These are phyloP conservation scores for Hemaris fuciformis DNA, from an alignment of 2,888 invertebrate species.

Conservation along the genomic window DNA sequence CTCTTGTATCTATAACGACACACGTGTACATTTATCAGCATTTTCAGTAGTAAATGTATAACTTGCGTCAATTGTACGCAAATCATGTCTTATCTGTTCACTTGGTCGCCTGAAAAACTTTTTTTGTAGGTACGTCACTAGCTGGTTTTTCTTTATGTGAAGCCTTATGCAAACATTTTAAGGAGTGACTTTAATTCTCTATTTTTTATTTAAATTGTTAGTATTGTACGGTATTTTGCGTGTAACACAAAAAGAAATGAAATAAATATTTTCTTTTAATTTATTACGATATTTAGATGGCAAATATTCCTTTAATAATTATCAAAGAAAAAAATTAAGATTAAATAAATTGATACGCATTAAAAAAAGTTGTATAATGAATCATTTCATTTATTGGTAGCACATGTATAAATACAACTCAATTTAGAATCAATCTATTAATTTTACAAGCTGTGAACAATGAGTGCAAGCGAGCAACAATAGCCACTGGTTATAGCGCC, in stretches of 20 bases:
- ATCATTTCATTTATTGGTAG: neutral
- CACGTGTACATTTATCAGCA: neutral
- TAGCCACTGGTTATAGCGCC: neutral
- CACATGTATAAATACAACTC: neutral
- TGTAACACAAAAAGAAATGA: too few species aligned
- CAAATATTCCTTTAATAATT: too few species aligned
- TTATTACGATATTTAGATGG: too few species aligned
- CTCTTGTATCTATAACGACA: neutral
- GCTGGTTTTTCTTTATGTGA: neutral
- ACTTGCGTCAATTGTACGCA: neutral
- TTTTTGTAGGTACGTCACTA: neutral
- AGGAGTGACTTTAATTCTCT: too few species aligned
- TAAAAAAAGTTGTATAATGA: neutral
- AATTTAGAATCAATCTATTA: neutral
- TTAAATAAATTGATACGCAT: neutral
- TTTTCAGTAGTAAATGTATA: neutral
- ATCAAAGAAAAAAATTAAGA: neutral
- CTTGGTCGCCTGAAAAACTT: neutral
- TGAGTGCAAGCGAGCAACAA: conserved; percentile 2
- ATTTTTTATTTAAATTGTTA: too few species aligned
- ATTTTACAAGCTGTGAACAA: neutral
- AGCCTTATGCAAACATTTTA: neutral
- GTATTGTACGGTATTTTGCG: too few species aligned
- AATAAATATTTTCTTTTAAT: too few species aligned
- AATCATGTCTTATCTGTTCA: neutral